phyloP scores from a whole-genome alignment of 2,888 invertebrate genomes.

The Tromatobia lineatoria region DNA sequence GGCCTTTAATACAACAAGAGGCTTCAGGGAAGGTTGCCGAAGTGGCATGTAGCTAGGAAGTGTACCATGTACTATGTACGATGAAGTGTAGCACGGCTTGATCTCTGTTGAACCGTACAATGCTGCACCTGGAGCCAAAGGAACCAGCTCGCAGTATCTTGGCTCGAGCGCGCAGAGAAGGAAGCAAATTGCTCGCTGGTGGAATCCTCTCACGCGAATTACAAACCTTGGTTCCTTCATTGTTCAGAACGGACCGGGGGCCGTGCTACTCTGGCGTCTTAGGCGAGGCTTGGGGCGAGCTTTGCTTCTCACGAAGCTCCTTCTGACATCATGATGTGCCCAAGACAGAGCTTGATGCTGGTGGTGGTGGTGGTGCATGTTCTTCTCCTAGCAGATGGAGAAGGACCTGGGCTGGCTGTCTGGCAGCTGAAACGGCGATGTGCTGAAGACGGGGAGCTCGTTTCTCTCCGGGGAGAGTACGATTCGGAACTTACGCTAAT shows the following conservation, averaged over 20 bases:
- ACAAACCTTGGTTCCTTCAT: constrained; percentile 60
- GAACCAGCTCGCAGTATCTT: constrained; percentile 7
- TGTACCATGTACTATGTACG: too few species aligned
- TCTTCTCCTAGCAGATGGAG: constrained; percentile 11
- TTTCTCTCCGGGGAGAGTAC: constrained; percentile 58
- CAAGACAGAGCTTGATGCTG: constrained; percentile 43
- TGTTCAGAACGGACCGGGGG: constrained; percentile 58
- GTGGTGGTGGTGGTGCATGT: not conserved
- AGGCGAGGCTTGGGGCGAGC: constrained; percentile 43
- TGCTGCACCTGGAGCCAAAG: constrained; percentile 15
- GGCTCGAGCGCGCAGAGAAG: constrained; percentile 55
- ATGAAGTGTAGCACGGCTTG: constrained; percentile 7
- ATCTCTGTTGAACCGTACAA: constrained; percentile 12
- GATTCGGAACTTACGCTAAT: constrained; percentile 72
- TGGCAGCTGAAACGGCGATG: constrained; percentile 33
- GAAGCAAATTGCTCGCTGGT: constrained; percentile 69
- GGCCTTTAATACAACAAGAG: constrained; percentile 8
- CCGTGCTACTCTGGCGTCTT: constrained; percentile 44
- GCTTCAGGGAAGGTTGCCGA: not conserved
- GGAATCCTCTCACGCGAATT: constrained; percentile 69
- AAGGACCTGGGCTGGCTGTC: constrained; percentile 11
- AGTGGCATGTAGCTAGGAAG: not conserved
- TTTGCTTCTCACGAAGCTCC: constrained; percentile 48
- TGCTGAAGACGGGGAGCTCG: constrained; percentile 34
- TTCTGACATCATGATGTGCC: constrained; percentile 64